Evolutionary conservation across 2,797 vertebrate genomes (phyloP), one percentile per base, ranked within the genome.

Genomic region (Toxotes lorentzi): DNA sequence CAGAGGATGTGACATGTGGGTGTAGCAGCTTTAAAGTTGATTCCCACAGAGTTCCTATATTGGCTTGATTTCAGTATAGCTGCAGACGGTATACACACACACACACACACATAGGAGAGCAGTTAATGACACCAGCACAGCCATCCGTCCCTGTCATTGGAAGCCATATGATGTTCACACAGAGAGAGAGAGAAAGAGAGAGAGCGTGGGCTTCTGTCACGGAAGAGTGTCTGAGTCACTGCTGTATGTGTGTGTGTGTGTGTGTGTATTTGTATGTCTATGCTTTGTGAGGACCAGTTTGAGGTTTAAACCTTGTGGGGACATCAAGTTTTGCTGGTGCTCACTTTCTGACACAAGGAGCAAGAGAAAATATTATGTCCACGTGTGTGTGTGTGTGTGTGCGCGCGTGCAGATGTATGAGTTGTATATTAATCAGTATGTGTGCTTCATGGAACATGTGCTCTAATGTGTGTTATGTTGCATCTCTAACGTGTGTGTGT

Each of bases 101-200:
- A 47, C 64, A 70, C 40, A 72, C 58, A 83, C n/a, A 68, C 40
- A 50, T 13, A 76, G 51, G 45, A 66, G 73, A 80, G 35, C 61
- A 74, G 64, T 70, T 73, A 83, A 83, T 79, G 68, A 84, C 73
- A 82, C 62, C 71, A 78, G 68, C 70, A 65, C 59, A 48, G 68
- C 54, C 82, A 82, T 83, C 73, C 30, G 19, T 89, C 78, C 71
- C 73, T 79, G 76, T 82, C 82, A 78, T 69, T 76, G 65, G 65
- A 84, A 69, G 73, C 74, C 78, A 79, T 86, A 78, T 78, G 74
- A 84, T 85, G 78, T 76, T 86, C 69, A 71, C 60, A 76, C 19
- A 67, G 57, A 41, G 38, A 66, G 63, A 68, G 63, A 76, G 63
- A 50, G 47, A 48, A 54, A 64, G 27, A 34, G 50, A 62, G 70